These are phyloP conservation scores for Ichneumoninae sp. DNA, from an alignment of 2,888 invertebrate genomes.

Conservation along the genomic window DNA sequence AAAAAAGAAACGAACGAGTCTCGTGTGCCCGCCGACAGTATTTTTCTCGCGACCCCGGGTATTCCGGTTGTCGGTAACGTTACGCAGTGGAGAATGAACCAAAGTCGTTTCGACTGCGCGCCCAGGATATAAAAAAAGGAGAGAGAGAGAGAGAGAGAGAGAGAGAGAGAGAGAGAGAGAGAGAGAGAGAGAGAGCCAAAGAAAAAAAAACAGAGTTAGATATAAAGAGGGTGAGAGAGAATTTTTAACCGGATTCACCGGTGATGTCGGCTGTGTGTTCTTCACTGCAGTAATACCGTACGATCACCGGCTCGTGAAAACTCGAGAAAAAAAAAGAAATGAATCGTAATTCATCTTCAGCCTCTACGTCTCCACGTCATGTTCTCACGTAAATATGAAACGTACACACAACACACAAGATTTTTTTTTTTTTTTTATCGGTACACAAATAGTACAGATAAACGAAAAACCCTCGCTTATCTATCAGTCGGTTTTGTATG, in stretches of 20 bases:
- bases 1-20: conserved; percentile 6
- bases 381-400: conserved; percentile 73
- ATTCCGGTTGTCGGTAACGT: conserved; percentile 31
- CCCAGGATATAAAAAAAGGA: background rate
- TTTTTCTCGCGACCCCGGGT: conserved; percentile 1
- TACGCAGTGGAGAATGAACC: conserved; percentile 5
- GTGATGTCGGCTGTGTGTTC: background rate
- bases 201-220: conserved; percentile 10
- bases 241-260: conserved; percentile 33
- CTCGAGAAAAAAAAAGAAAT: conserved; percentile 10
- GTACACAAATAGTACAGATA: conserved; percentile 7
- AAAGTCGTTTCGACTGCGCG: conserved; percentile 24
- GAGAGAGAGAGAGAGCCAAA: conserved; percentile 14
- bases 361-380: conserved; percentile 55
- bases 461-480: conserved; percentile 11
- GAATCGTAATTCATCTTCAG: conserved; percentile 20
- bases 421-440: conserved; percentile 17
- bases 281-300: background rate
- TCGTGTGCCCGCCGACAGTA: background rate
- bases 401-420: conserved; percentile 34
- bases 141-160: conserved; percentile 16
- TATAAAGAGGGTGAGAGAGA: conserved; percentile 26
- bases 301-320: background rate
- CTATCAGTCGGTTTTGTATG: background rate
- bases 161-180: conserved; percentile 9